A percentile compares a stretch with the other conserved stretches of the same genome.
phyloP scores from a whole-genome alignment of 1,140 invertebrate species.

The Gryllus bimaculatus region DNA sequence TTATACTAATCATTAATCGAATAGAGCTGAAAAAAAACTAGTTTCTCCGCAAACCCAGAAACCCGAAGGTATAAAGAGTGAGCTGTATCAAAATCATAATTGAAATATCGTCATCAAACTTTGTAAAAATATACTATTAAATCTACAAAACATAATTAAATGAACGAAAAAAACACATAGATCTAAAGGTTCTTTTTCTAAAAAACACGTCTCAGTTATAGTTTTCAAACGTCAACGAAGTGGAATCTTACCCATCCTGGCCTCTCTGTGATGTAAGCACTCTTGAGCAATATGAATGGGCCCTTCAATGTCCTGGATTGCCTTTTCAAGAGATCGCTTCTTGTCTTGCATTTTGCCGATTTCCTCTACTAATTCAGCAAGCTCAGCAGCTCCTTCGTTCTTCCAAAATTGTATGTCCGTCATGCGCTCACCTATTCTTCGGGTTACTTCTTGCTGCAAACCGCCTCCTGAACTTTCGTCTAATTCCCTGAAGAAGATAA shows the following conservation, averaged over 20 bases:
- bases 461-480: neutral
- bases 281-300: constrained; percentile 44
- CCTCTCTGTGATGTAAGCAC: constrained; percentile 43
- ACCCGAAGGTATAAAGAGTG: too few relatives aligned
- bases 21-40: too few relatives aligned
- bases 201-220: too few relatives aligned
- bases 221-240: too few relatives aligned
- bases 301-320: constrained; percentile 39
- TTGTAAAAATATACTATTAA: too few relatives aligned
- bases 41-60: too few relatives aligned
- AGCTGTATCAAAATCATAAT: too few relatives aligned
- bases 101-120: too few relatives aligned
- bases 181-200: too few relatives aligned
- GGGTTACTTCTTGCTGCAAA: neutral
- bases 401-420: neutral
- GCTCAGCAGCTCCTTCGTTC: neutral
- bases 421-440: neutral
- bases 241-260: constrained; percentile 31
- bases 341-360: constrained; percentile 41
- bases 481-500: neutral
- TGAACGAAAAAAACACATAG: too few relatives aligned
- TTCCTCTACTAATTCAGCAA: constrained; percentile 36
- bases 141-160: too few relatives aligned
- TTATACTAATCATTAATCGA: too few relatives aligned
- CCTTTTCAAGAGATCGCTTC: constrained; percentile 38